Base-by-base conservation (phyloP, 2,113 vertebrate genomes). In the Pomatorhinus ruficollis region DNA sequence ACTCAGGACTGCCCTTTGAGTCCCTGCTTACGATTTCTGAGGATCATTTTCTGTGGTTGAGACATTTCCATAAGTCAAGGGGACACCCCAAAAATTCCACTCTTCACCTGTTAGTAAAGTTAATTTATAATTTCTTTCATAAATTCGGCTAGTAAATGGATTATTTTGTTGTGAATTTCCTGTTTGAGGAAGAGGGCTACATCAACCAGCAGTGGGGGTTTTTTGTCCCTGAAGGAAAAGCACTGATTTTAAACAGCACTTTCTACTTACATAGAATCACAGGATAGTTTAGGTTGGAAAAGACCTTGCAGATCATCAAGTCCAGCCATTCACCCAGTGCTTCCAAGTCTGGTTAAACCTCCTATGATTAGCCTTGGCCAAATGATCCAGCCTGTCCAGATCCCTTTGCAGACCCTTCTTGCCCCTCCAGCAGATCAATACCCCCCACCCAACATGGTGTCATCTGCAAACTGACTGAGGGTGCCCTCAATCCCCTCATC, bases 191-290 rank as follows among this genome's bases (percentile, higher is more conserved):
- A 0, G 3, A 69, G 33, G 24, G 61, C 69, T 79, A 30, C 31
- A 81, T 65, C 69, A 64, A 28, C 18, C 57, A 25, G n/a, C 15
- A 39, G 17, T 16, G 12, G 1, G 39, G 8, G 10, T 22, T 63
- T 81, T 81, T 64, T 91, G 45, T 22, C 20, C 20, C 59, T 84
- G 83, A 93, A 83, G 72, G 45, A 94, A 93, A 96, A 74, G 19
- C 49, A 82, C 93, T 96, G 91, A 52, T 85, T 93, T 91, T 89
- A 75, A 94, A 83, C 39, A 83, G 4, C 13, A 16, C 17, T 72
- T 92, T 70, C 30, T 59, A 35, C 30, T 70, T 42, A 30, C 30
- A 77, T 56, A 78, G 81, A 66, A 31, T 47, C 25, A 40, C 22
- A 74, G 60, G 37, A 66, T 37, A 39, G 7, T 66, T 66, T 60